Evolutionary conservation across 2,797 vertebrate species (phyloP), one percentile per base, ranked within the genome.

Genomic region (Masticophis lateralis): DNA sequence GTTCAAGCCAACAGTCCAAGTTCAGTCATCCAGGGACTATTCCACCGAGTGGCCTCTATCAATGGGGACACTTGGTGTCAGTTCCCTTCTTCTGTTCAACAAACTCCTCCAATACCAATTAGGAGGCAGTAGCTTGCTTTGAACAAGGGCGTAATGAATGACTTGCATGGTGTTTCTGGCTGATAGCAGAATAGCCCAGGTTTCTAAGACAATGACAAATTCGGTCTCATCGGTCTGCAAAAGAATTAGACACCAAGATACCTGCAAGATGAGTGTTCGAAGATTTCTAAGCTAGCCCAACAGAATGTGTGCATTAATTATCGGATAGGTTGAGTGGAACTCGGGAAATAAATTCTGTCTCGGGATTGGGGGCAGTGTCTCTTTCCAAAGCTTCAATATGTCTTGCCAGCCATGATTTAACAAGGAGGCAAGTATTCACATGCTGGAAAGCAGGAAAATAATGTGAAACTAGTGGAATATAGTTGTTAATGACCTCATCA

Each of bases 191-290:
- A 13, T 86, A 66, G 60, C 51, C 94, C 92, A 96, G 91, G 88
- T 95, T 96, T 93, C 47, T 55, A 55, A 94, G 86, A 94, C 91
- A 92, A 91, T 91, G 92, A 95, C 90, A 94, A 94, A 96, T 95
- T 96, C 91, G 37, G 94, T 47, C 43, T 91, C 61, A 55, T 89
- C 5, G 2, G 92, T 10, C 83, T 94, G 79, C 90, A 91, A 95
- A 96, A 94, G 91, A 96, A 94, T 94, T 93, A 74, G 55, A 88
- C 22, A 91, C 0, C 0, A 87, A 89, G 91, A 96, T 95, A 43
- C 1, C n/a, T 94, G 69, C 92, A 94, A 79, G 14, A 60, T 28
- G 92, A 88, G 47, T 93, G n/a, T 92, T 95, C 88, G 88, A 92
- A 47, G 28, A 61, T 93, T 95, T 90, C 95, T 66, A 92, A 95